Evolutionary conservation across 2,888 invertebrate genomes (phyloP).

Genomic region (Erpobdella octoculata): DNA sequence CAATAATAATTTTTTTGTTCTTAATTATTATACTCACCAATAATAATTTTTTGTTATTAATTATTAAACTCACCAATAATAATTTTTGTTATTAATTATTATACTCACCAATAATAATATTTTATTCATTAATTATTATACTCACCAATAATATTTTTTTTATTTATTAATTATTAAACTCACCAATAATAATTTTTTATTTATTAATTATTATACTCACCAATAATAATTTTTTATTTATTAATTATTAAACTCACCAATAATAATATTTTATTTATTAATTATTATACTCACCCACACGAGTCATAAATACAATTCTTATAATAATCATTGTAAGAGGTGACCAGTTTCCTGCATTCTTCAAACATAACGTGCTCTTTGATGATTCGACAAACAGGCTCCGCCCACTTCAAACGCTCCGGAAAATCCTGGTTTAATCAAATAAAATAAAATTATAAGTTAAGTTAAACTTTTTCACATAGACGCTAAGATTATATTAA

Average conservation of each 20-base stretch:
- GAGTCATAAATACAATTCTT: conserved; percentile 34
- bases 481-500: neutral
- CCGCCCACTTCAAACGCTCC: conserved; percentile 19
- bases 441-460: neutral
- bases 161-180: neutral
- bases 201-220: neutral
- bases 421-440: conserved; percentile 16
- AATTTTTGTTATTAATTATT: too few species aligned
- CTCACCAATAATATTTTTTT: conserved; percentile 3
- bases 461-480: neutral
- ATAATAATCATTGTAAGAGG: conserved; percentile 28
- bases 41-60: too few species aligned
- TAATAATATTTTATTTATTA: neutral
- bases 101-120: too few species aligned
- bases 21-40: too few species aligned
- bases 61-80: too few species aligned
- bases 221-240: neutral
- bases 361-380: conserved; percentile 38
- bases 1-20: too few species aligned
- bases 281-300: conserved; percentile 32
- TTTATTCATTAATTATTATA: too few species aligned
- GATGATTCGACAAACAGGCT: conserved; percentile 43
- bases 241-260: neutral
- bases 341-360: conserved; percentile 36
- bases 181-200: neutral